phyloP scores from a whole-genome alignment of 1,140 invertebrate genomes.

The Oncopodura yosiiana region DNA sequence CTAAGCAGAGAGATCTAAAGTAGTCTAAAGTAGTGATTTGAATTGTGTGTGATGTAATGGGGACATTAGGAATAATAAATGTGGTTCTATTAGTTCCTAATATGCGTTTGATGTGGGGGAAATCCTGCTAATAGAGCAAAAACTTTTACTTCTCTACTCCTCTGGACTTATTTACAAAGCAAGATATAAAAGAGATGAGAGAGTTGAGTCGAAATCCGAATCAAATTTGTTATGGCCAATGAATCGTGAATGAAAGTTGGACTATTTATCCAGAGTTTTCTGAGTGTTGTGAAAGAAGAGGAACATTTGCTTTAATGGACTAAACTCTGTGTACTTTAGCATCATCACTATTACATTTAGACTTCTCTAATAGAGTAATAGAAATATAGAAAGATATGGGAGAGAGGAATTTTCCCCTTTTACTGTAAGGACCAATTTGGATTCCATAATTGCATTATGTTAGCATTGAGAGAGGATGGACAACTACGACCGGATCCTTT shows the following conservation, averaged over 20 bases:
- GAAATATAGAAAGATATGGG: neutral
- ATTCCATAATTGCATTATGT: constrained; percentile 30
- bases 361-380: neutral
- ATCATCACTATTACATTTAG: neutral
- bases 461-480: constrained; percentile 22
- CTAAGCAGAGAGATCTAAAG: too few relatives aligned
- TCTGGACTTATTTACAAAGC: too few relatives aligned
- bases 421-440: constrained; percentile 20
- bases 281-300: constrained; percentile 13
- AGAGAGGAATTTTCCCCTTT: constrained; percentile 32
- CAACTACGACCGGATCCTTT: constrained; percentile 19
- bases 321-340: constrained; percentile 17
- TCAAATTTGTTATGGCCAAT: constrained; percentile 34
- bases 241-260: constrained; percentile 34
- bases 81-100: too few relatives aligned
- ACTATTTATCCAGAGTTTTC: too few relatives aligned
- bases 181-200: too few relatives aligned
- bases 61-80: too few relatives aligned
- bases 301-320: constrained; percentile 30
- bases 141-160: too few relatives aligned
- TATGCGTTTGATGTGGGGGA: too few relatives aligned
- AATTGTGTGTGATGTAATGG: too few relatives aligned
- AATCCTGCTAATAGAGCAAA: too few relatives aligned
- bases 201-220: too few relatives aligned
- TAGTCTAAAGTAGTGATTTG: too few relatives aligned